Evolutionary conservation across 2,113 vertebrate genomes (phyloP), one percentile per base, ranked within the genome.

Genomic region (Carettochelys insculpta): DNA sequence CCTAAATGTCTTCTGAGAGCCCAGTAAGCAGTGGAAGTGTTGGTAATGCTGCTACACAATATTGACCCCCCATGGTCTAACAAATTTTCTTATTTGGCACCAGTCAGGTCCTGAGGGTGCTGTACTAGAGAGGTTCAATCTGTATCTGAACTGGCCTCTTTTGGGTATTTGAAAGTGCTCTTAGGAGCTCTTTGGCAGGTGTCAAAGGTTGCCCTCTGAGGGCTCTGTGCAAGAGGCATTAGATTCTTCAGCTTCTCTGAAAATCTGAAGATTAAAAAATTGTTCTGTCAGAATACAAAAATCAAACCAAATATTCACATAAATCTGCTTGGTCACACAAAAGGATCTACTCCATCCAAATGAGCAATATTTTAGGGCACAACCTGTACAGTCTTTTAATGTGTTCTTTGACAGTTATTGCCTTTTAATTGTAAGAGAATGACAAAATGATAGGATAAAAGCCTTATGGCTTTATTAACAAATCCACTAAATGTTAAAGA

Each of bases 361-460:
- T 92, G 83, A 65, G 85, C 73, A 1, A 1, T 93, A 96, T 95
- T 97, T 95, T 93, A 95, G 81, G 91, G 85, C 68, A 92, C 65
- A 92, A 95, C 95, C 87, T 90, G 87, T 92, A 94, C 13, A 83
- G 83, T 78, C 88, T 87, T 90, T 94, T 94, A 94, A 90, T 90
- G 85, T 85, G 85, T 92, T 95, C 93, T 89, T 93, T 93, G 93
- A 92, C 94, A 94, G 87, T 93, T 94, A 96, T 77, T 95, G 88
- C 86, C 75, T 54, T 80, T 95, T 95, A 95, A 96, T 91, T 93
- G 86, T 65, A 82, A 83, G 89, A 90, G 90, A 89, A 96, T 91
- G 95, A 93, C 81, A 92, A 92, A 90, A 17, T 76, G 82, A 80
- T 86, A 90, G 93, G 56, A 78, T 82, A 91, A 95, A 95, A 89